Base-by-base conservation (phyloP, 2,888 invertebrate genomes). In the Drosophila meridionalis region DNA sequence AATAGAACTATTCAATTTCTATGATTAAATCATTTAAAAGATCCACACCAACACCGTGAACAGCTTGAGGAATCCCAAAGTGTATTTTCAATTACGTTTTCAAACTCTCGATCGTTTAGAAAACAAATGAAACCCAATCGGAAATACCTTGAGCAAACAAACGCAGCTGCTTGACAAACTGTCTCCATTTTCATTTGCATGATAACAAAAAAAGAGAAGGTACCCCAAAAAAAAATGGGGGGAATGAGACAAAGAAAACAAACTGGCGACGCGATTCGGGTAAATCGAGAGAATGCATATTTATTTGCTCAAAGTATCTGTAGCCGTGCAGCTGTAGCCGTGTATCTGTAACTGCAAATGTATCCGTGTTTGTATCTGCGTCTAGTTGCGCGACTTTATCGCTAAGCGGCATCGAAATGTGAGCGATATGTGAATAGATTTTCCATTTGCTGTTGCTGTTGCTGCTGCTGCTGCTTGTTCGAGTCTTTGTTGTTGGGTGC, bases 231-330 rank as follows among this genome's bases (percentile, higher is more conserved):
- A 60, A 36, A 26, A 11, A 11, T 0, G 20, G 1, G 1, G 8
- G 8, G 9, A 50, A 56, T 34, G 1, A 11, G n/a, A 60, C n/a
- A 56, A 48, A 48, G 53, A 45, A 61, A 72, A 38, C 34, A 76
- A 62, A 58, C 55, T 48, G 55, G 55, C 40, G 47, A 52, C 47
- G 34, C 52, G 66, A 66, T 75, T 56, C 56, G 70, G 47, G 43
- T 71, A 69, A 78, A 67, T 73, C 47, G 74, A 78, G 70, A 79
- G 67, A 84, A 82, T 87, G 85, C 89, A 89, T 85, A 89, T 85
- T 89, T 89, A 89, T 85, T 85, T 85, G 82, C 82, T 52, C 69
- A 89, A 85, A 89, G 84, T 89, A 84, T 84, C 79, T 67, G 66
- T 65, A 52, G 34, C 52, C 6, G 50, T 48, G 48, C 48, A 48